A percentile compares a stretch with the other conserved stretches of the same genome.
These are phyloP conservation scores for Diadumene lineata DNA, from an alignment of 92 coral and sea anemone genomes.

Conservation along the genomic window DNA sequence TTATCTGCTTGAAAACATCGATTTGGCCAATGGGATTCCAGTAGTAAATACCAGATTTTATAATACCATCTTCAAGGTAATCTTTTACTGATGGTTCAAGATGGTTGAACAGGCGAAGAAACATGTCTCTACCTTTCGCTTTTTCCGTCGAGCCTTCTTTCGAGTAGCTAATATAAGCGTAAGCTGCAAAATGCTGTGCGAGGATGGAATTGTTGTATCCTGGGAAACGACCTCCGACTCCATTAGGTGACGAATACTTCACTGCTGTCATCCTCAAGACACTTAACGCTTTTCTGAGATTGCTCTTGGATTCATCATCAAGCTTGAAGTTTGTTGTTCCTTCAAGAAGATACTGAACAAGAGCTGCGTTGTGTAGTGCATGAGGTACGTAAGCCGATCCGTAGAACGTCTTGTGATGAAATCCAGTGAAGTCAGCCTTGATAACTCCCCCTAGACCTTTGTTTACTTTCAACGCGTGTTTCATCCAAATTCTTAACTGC, in stretches of 20 bases:
- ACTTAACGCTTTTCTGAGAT: constrained; percentile 39
- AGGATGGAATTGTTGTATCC: constrained; percentile 28
- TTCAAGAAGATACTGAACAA: constrained; percentile 39
- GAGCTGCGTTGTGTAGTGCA: constrained; percentile 53
- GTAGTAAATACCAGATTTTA: constrained; percentile 24
- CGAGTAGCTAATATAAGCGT: constrained; percentile 20
- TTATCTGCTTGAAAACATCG: constrained; percentile 27
- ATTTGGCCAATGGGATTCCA: constrained; percentile 50
- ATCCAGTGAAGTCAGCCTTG: constrained; percentile 64
- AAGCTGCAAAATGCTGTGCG: constrained; percentile 27
- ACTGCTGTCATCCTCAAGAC: constrained; percentile 44
- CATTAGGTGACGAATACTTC: constrained; percentile 49
- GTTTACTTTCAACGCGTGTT: constrained; percentile 39
- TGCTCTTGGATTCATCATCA: constrained; percentile 7
- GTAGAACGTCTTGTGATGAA: constrained; percentile 63
- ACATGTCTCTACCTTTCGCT: constrained; percentile 19
- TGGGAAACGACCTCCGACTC: constrained; percentile 54
- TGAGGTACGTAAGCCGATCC: constrained; percentile 58
- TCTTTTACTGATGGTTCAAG: constrained; percentile 2
- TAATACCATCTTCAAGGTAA: constrained; percentile 24
- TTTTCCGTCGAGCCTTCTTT: not conserved
- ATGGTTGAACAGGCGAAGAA: constrained; percentile 38
- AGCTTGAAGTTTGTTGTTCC: constrained; percentile 34
- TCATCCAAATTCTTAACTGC: constrained; percentile 48
- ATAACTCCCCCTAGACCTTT: constrained; percentile 53